These are phyloP conservation scores for Caenorhabditis remanei DNA, from an alignment of 1,140 invertebrate genomes.

Conservation along the genomic window DNA sequence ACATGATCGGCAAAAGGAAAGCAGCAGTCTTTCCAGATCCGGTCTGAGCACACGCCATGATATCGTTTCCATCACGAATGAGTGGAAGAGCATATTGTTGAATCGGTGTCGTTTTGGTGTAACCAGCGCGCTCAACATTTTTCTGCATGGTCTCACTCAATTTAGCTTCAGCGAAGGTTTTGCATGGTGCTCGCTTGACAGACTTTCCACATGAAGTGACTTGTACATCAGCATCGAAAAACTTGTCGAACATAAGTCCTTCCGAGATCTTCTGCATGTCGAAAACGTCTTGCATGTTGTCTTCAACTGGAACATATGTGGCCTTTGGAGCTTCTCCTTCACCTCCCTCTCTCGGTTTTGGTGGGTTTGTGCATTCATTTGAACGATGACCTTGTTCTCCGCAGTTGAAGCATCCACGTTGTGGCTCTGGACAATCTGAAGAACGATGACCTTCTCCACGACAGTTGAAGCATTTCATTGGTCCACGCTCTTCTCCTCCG, in stretches of 20 bases:
- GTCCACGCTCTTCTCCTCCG: conserved; percentile 44
- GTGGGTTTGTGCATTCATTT: conserved; percentile 43
- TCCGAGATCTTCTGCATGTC: conserved; percentile 84
- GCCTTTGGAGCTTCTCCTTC: conserved; percentile 42
- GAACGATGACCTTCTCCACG: conserved; percentile 57
- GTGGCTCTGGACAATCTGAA: conserved; percentile 44
- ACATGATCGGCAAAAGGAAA: conserved; percentile 94
- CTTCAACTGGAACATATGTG: conserved; percentile 84
- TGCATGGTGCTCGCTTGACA: background rate
- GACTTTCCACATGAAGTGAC: conserved; percentile 30
- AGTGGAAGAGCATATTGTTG: conserved; percentile 68
- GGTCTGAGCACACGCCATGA: conserved; percentile 76
- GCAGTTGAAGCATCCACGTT: conserved; percentile 57
- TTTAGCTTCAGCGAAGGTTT: conserved; percentile 36
- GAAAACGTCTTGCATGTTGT: conserved; percentile 81
- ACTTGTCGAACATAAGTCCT: conserved; percentile 82
- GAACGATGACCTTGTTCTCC: conserved; percentile 60
- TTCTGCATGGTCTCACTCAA: conserved; percentile 71
- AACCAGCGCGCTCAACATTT: conserved; percentile 88
- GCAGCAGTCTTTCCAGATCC: conserved; percentile 92
- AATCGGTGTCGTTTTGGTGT: conserved; percentile 84
- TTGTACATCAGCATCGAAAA: conserved; percentile 83
- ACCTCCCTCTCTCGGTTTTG: conserved; percentile 44
- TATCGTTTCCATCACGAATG: conserved; percentile 66
- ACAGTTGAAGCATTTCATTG: conserved; percentile 50